Evolutionary conservation across 2,797 vertebrate species (phyloP).

Genomic region (Tauraco hartlaubi): DNA sequence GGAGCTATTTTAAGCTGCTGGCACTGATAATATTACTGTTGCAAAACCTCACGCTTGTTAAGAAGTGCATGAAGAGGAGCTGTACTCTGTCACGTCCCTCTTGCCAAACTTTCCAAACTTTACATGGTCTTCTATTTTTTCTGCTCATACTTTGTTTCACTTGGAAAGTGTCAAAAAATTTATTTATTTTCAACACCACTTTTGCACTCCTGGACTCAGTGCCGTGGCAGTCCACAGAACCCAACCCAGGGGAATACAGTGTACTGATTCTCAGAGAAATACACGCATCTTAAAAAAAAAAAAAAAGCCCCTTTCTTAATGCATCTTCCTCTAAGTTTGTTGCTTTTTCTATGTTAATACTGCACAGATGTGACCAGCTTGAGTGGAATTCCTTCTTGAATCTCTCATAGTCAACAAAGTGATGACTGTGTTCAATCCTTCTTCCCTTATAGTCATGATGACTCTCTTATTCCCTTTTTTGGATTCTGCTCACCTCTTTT

Average conservation of each 20-base stretch:
- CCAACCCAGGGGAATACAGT: background rate
- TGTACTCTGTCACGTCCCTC: background rate
- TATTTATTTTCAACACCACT: background rate
- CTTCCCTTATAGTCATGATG: background rate
- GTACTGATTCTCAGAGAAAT: background rate
- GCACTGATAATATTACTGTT: background rate
- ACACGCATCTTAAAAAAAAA: background rate
- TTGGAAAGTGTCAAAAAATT: background rate
- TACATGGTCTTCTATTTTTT: background rate
- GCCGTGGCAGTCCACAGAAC: background rate
- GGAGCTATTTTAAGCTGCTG: background rate
- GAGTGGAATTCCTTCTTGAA: background rate
- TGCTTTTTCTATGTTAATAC: background rate
- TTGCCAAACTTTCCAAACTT: background rate
- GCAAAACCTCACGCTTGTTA: background rate
- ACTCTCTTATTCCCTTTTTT: background rate
- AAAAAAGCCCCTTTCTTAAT: background rate
- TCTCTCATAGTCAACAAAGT: background rate
- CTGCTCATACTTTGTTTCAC: background rate
- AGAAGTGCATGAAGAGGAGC: background rate
- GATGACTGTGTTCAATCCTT: background rate
- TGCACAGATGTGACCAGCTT: conserved; percentile 18
- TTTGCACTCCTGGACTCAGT: background rate
- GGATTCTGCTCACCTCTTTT: background rate
- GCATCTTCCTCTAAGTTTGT: background rate